Percentiles rank a stretch among this genome's conserved stretches.
Evolutionary conservation across 2,797 vertebrate species (phyloP).

Genomic region (Eurystomus glaucurus): DNA sequence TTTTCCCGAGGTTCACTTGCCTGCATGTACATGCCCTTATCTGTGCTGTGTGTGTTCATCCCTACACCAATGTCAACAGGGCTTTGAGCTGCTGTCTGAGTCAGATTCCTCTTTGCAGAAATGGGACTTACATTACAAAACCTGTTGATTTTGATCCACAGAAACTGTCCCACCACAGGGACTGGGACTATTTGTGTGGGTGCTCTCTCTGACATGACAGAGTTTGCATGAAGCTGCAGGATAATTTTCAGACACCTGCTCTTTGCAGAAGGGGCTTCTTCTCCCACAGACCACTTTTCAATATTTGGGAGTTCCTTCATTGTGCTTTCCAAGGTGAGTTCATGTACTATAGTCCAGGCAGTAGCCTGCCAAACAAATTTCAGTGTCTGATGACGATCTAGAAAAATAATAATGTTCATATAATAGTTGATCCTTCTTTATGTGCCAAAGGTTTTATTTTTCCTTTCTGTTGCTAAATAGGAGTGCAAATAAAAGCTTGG

Average conservation of each 20-base stretch:
- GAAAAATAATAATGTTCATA: background rate
- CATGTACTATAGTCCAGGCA: background rate
- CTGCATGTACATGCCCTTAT: rapidly evolving
- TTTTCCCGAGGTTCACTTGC: background rate
- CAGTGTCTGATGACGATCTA: background rate
- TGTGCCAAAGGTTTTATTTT: background rate
- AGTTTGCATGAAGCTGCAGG: conserved; percentile 37
- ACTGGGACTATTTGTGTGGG: conserved; percentile 12
- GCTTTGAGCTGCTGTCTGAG: background rate
- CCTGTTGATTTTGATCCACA: background rate
- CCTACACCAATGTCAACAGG: rapidly evolving
- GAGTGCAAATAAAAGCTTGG: background rate
- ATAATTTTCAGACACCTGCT: conserved; percentile 64
- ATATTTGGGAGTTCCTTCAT: background rate
- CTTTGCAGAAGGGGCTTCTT: conserved; percentile 21
- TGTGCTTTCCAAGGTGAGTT: background rate
- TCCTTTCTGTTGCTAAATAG: background rate
- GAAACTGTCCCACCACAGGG: background rate
- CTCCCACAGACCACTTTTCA: background rate
- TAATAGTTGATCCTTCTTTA: background rate
- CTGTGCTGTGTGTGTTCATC: background rate
- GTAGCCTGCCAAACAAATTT: background rate
- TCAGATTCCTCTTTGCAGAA: background rate
- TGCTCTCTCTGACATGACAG: conserved; percentile 46
- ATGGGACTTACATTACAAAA: background rate